A percentile compares a stretch with the other conserved stretches of the same genome.
Conservation (phyloP, 1,140 invertebrate species). For the Meloidogyne chitwoodi region DNA sequence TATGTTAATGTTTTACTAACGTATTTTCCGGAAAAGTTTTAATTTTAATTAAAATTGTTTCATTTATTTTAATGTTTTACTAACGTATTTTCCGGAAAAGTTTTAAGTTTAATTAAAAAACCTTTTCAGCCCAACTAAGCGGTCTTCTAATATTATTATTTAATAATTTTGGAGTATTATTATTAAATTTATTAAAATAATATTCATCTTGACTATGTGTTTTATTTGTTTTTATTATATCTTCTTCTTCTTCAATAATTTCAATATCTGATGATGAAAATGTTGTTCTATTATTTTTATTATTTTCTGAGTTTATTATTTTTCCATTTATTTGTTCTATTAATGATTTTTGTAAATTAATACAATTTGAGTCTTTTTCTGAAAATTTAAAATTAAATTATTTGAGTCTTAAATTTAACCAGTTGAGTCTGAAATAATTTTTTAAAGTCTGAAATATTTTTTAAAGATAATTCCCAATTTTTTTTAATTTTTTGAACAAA, state of each 20-base stretch:
- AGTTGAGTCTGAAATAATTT: not conserved
- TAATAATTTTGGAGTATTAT: not conserved
- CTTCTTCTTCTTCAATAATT: not conserved
- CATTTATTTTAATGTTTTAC: too few relatives aligned
- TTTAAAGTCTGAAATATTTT: too few relatives aligned
- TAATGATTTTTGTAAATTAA: not conserved
- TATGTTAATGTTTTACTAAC: too few relatives aligned
- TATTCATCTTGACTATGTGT: not conserved
- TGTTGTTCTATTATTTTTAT: not conserved
- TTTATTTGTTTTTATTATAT: not conserved
- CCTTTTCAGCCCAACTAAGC: not conserved
- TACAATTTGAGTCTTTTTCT: not conserved
- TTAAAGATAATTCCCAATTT: too few relatives aligned
- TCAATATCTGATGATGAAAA: not conserved
- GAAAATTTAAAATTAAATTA: not conserved
- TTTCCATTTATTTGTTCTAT: not conserved
- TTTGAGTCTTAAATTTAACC: not conserved
- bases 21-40: too few relatives aligned
- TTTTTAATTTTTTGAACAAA: not conserved
- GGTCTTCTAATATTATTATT: not conserved
- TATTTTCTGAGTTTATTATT: not conserved
- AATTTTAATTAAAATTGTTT: too few relatives aligned
- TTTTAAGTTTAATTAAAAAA: not conserved
- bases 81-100: too few relatives aligned
- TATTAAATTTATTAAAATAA: not conserved